Conservation (phyloP, 2,888 invertebrate species). For the Watsonalla binaria region DNA sequence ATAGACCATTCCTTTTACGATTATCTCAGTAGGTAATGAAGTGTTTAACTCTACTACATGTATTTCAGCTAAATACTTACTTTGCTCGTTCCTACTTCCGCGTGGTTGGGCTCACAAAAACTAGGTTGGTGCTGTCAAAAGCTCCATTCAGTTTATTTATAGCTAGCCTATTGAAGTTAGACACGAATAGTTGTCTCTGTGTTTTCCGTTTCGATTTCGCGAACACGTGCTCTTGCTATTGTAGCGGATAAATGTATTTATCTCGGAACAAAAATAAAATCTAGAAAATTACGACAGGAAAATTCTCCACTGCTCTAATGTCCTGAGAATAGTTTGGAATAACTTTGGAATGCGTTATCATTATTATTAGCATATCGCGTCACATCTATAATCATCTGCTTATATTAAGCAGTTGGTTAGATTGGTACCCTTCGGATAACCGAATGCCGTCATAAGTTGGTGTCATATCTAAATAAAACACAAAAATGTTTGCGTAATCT, state of each 20-base stretch:
- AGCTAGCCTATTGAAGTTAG: constrained; percentile 11
- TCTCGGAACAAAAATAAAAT: no score
- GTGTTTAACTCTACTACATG: neutral
- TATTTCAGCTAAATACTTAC: neutral
- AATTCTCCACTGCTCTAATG: no score
- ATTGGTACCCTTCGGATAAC: constrained; percentile 18
- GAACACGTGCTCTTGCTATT: neutral
- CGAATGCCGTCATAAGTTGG: constrained; percentile 17
- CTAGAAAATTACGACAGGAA: no score
- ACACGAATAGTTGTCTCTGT: neutral
- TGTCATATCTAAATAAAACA: constrained; percentile 38
- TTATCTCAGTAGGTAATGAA: neutral
- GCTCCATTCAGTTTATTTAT: constrained; percentile 11
- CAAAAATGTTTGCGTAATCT: constrained; percentile 19
- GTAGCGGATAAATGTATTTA: no score
- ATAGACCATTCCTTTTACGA: no score
- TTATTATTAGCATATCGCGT: constrained; percentile 22
- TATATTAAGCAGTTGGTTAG: constrained; percentile 19
- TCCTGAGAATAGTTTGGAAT: no score
- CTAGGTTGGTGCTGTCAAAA: constrained; percentile 18
- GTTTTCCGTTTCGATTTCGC: neutral
- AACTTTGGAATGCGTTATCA: constrained; percentile 17
- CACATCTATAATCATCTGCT: constrained; percentile 18
- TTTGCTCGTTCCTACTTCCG: neutral
- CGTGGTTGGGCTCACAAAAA: constrained; percentile 1